Conservation (phyloP, 23 tunicate genomes). For the Corella eumyota region DNA sequence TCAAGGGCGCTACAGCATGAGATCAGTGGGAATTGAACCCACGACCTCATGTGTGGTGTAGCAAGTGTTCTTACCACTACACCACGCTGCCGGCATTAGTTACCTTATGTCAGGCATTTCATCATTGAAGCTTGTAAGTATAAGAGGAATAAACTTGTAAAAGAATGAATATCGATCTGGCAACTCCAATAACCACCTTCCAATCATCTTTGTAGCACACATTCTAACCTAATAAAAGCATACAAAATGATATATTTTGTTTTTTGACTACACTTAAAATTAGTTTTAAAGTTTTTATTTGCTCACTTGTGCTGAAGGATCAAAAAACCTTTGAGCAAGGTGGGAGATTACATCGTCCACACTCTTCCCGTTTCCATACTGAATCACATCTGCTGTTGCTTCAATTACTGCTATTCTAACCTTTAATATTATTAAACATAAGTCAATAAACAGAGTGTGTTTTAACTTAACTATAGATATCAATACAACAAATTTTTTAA, state of each 20-base stretch:
- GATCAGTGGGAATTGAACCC: no score
- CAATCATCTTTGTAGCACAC: slow-evolving; percentile 56
- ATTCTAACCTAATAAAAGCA: slow-evolving; percentile 44
- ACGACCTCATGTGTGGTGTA: no score
- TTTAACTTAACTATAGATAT: no score
- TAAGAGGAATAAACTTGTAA: slow-evolving; percentile 89
- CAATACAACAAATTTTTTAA: no score
- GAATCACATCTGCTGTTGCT: slow-evolving; percentile 96
- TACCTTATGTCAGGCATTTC: slow-evolving; percentile 89
- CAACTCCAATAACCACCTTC: slow-evolving; percentile 78
- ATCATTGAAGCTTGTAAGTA: slow-evolving; percentile 79
- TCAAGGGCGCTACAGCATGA: no score
- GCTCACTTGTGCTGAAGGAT: slow-evolving; percentile 68
- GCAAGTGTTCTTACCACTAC: no score
- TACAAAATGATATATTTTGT: background rate
- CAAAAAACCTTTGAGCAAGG: slow-evolving; percentile 87
- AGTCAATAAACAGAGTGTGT: background rate
- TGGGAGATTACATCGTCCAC: slow-evolving; percentile 93
- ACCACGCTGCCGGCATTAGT: no score
- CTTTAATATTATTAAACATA: slow-evolving; percentile 10
- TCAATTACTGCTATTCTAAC: slow-evolving; percentile 83
- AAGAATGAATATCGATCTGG: slow-evolving; percentile 93
- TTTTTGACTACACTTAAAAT: background rate
- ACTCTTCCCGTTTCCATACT: slow-evolving; percentile 88
- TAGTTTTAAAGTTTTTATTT: background rate